These are phyloP conservation scores for Drosophila willistoni DNA, from an alignment of 1,140 invertebrate species.

Conservation along the genomic window DNA sequence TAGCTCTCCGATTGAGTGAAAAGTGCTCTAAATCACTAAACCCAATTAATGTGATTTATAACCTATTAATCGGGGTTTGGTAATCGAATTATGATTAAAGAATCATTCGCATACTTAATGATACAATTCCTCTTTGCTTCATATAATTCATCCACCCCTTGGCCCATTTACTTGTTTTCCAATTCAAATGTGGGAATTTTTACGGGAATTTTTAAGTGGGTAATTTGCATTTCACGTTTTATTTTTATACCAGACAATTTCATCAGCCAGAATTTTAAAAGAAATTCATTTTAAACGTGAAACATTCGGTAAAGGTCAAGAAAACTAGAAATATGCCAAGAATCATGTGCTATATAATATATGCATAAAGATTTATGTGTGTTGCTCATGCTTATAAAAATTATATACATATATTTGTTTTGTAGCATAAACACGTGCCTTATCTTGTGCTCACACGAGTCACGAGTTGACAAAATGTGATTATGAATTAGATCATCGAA, in stretches of 20 bases:
- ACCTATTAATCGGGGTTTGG: constrained; percentile 25
- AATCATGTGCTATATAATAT: not conserved
- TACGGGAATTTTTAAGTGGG: constrained; percentile 30
- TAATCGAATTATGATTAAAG: constrained; percentile 30
- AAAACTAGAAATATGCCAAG: constrained; percentile 27
- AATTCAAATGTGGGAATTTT: constrained; percentile 39
- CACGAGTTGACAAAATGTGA: constrained; percentile 17
- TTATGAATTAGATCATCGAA: constrained; percentile 47
- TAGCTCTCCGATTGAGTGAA: constrained; percentile 2
- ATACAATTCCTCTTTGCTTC: constrained; percentile 14
- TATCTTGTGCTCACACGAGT: constrained; percentile 8
- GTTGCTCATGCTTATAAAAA: not conserved
- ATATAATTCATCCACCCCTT: not conserved
- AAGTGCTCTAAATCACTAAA: constrained; percentile 15
- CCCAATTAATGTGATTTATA: constrained; percentile 28
- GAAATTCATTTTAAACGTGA: constrained; percentile 32
- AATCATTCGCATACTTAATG: constrained; percentile 48
- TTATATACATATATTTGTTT: constrained; percentile 13
- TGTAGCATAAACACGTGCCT: constrained; percentile 40
- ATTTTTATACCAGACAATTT: constrained; percentile 48
- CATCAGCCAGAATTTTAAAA: constrained; percentile 46
- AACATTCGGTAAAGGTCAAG: constrained; percentile 53
- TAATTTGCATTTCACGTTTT: constrained; percentile 28
- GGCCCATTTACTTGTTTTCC: constrained; percentile 15
- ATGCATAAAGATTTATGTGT: not conserved